Base-by-base conservation (phyloP, 2,797 vertebrate species). In the Gobionotothen gibberifrons region DNA sequence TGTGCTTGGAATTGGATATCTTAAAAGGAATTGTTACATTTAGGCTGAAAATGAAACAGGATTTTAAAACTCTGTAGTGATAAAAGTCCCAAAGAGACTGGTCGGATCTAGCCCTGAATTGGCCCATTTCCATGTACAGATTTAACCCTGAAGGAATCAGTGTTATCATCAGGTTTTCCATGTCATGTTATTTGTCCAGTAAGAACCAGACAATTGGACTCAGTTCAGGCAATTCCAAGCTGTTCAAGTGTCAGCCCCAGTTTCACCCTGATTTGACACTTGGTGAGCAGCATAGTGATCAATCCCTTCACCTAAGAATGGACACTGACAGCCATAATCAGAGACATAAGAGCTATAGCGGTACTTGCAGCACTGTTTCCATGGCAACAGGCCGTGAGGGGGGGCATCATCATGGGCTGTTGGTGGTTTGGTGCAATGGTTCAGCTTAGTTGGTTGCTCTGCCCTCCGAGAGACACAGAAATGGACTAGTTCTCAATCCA, bases 311-410 rank as follows among this genome's bases (percentile, higher is more conserved):
- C 68, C 85, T 79, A 68, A 74, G 78, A 92, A 93, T 89, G 87
- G 84, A 85, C 90, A 85, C 48, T 70, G 89, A 89, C 87, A 88
- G 77, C 84, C 88, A 92, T 93, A 92, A 90, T 86, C 77, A 78
- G 67, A 87, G 72, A 92, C 83, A 90, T 69, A 74, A 86, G 85
- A 79, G 86, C 85, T 85, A 74, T 85, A 67, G 85, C 83, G 86
- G 85, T 87, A 84, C 86, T 89, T 57, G 71, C 81, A 32, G 83
- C 79, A 79, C 84, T 83, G 93, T 94, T 94, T 88, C 93, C 86
- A 92, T 56, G 87, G 93, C 88, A 93, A 94, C 93, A 86, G 75
- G 82, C 83, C 13, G 6, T 88, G 81, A 4, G 51, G 76, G 79
- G 51, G 77, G 79, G 81, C 55, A 83, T 77, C 76, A 85, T 85